phyloP scores from a whole-genome alignment of 2,113 vertebrate genomes.

The Baryphthengus martii region DNA sequence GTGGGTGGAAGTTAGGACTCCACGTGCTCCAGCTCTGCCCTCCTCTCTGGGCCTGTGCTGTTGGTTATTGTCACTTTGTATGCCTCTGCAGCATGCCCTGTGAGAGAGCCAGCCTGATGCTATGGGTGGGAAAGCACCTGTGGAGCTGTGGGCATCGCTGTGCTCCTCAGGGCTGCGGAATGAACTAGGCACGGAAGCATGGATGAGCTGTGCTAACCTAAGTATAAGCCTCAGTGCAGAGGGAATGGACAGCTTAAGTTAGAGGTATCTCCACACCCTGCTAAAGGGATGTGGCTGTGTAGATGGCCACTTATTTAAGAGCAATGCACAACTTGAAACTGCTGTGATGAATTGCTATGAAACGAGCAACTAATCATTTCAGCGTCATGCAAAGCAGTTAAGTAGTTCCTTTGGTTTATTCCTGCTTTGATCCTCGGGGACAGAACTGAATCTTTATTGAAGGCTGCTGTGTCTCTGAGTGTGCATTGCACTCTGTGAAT shows the following conservation, averaged over 20 bases:
- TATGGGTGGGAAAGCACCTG: background rate
- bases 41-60: background rate
- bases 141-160: background rate
- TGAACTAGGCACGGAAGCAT: rapidly evolving
- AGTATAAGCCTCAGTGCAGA: background rate
- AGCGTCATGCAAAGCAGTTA: background rate
- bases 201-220: background rate
- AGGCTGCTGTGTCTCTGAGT: background rate
- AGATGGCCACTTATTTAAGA: constrained; percentile 6
- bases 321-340: background rate
- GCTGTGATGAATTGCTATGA: background rate
- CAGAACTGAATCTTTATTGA: constrained; percentile 50
- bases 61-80: background rate
- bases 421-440: constrained; percentile 40
- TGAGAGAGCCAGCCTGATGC: rapidly evolving
- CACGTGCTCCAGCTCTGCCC: background rate
- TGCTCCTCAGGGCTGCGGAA: rapidly evolving
- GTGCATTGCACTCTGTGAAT: constrained; percentile 30
- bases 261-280: background rate
- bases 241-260: rapidly evolving
- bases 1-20: background rate
- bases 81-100: rapidly evolving
- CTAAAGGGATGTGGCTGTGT: background rate
- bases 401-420: constrained; percentile 2
- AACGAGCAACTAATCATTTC: constrained; percentile 21